These are phyloP conservation scores for Scaptomyza montana DNA, from an alignment of 1,140 invertebrate genomes.

Conservation along the genomic window DNA sequence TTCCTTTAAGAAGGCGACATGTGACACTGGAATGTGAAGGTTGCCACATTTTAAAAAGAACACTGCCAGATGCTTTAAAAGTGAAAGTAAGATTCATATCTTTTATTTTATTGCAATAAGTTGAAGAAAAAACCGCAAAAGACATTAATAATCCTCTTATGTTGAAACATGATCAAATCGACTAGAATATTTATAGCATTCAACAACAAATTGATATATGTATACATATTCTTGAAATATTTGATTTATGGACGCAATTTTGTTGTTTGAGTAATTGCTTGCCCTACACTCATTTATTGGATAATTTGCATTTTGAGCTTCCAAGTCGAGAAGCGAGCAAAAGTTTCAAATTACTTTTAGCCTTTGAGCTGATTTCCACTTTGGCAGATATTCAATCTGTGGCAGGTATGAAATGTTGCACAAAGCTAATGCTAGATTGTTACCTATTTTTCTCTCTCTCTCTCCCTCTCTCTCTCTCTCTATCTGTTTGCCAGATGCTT, in stretches of 20 bases:
- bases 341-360: constrained; percentile 48
- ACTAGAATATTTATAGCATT: too few species aligned
- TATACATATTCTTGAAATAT: neutral
- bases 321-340: neutral
- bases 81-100: neutral
- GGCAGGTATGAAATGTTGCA: constrained; percentile 1
- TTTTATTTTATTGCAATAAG: too few species aligned
- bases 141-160: too few species aligned
- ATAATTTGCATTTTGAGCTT: constrained; percentile 19
- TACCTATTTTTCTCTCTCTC: too few species aligned
- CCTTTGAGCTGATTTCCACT: constrained; percentile 44
- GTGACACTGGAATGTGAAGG: constrained; percentile 16
- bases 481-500: constrained; percentile 1
- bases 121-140: neutral
- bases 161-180: too few species aligned
- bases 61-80: neutral
- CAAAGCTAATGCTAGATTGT: constrained; percentile 6
- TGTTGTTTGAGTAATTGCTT: constrained; percentile 20
- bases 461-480: neutral
- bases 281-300: constrained; percentile 29
- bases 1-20: constrained; percentile 41
- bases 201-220: too few species aligned
- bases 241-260: constrained; percentile 26
- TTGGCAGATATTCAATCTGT: constrained; percentile 47
- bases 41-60: neutral